Conservation (phyloP, 2,113 vertebrate genomes). For the Labeo rohita region DNA sequence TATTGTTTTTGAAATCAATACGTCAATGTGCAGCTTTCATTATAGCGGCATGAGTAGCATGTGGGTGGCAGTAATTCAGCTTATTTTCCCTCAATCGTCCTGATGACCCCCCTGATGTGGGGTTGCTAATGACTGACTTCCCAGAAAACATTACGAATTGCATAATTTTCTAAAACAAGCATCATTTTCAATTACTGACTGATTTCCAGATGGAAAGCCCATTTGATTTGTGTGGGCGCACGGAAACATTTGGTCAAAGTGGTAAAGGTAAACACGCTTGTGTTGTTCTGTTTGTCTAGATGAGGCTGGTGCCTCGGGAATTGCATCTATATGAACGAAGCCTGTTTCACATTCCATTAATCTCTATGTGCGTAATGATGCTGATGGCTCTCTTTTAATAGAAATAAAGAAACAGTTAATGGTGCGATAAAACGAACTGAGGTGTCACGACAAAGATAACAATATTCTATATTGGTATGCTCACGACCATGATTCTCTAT, state of each 20-base stretch:
- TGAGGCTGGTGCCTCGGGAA: not conserved
- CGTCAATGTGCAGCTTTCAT: not conserved
- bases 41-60: not conserved
- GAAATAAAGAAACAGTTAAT: not conserved
- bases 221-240: slow-evolving; percentile 8
- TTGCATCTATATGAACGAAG: not conserved
- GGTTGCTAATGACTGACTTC: slow-evolving; percentile 22
- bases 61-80: not conserved
- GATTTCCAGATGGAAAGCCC: not conserved
- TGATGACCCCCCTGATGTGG: not conserved
- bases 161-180: not conserved
- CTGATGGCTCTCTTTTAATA: slow-evolving; percentile 1
- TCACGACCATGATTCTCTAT: not conserved
- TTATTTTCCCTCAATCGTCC: not conserved
- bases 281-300: not conserved
- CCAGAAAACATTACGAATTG: not conserved
- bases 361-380: not conserved
- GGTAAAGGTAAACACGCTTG: not conserved
- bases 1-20: not conserved
- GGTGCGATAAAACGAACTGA: not conserved
- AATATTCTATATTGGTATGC: not conserved
- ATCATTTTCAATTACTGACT: not conserved
- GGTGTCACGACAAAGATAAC: not conserved
- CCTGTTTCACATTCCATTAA: not conserved
- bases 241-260: slow-evolving; percentile 26